Evolutionary conservation across 2,888 invertebrate genomes (phyloP), one percentile per base, ranked within the genome.

Genomic region (Dolichopus griseipennis): DNA sequence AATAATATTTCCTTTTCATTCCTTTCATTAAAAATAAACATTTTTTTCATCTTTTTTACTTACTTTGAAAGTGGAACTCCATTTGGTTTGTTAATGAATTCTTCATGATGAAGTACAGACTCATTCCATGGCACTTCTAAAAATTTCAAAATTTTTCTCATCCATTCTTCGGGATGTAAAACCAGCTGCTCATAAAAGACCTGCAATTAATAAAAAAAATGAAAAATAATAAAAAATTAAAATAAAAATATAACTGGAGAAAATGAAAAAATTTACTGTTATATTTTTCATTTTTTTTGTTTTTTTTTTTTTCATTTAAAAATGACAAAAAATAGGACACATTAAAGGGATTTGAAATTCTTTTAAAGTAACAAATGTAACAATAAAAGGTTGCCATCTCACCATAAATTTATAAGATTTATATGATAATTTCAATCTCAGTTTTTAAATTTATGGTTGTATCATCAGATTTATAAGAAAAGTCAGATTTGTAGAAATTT

Each of bases 111-210:
- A 75, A 99, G 86, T 71, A 99, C 97, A 65, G 93, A 90, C 73
- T 94, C 93, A 83, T 94, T 90, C 98, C 98, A 99, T 61, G 93
- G 93, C 74, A 99, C 86, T 74, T 91, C 91, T 71, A 99, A 86
- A 83, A 97, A 99, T 72, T 84, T 84, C 37, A 97, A 85, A 76
- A 97, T 93, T 78, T 89, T 88, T 73, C 88, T 87, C 91, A 98
- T 89, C 87, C 94, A 93, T 72, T 87, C 85, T 72, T 88, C 88
- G 10, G 98, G 98, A 83, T 95, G 95, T 74, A 99, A 86, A 75
- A 98, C 97, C 76, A 99, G 86, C 83, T 97, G 93, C 83, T 99
- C 98, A 83, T 99, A 99, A 78, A 95, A 94, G 69, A 99, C 93
- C 77, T 89, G 84, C 76, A 80, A 78, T 62, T 72, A 70, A 65